A percentile compares a stretch with the other conserved stretches of the same genome.
Conservation (phyloP, 64 coral and sea anemone genomes). For the Acropora yongei region DNA sequence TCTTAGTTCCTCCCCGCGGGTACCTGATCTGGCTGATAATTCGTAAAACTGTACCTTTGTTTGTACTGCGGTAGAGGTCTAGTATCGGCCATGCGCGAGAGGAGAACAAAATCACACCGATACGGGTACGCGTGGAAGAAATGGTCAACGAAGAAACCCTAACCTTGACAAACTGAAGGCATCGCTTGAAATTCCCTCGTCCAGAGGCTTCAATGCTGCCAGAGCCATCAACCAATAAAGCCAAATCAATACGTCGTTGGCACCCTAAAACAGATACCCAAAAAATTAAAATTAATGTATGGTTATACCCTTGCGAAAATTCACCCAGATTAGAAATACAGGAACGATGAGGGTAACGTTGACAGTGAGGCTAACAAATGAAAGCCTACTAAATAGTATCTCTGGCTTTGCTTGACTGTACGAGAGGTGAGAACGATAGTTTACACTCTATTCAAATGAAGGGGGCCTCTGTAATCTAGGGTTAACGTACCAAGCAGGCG, state of each 20-base stretch:
- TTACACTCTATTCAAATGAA: no score
- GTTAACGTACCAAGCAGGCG: no score
- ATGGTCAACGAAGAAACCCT: conserved; percentile 60
- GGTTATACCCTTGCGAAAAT: no score
- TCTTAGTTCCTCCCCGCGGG: conserved; percentile 76
- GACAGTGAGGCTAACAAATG: no score
- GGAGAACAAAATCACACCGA: conserved; percentile 64
- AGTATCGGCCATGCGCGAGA: conserved; percentile 55
- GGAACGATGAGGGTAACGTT: no score
- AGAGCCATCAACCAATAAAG: conserved; percentile 68
- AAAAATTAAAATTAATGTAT: not conserved
- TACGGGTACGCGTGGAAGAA: conserved; percentile 45
- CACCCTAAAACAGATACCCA: conserved; percentile 11
- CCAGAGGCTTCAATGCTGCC: conserved; percentile 72
- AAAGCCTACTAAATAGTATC: no score
- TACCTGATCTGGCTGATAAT: conserved; percentile 55
- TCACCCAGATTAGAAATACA: no score
- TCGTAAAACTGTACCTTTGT: conserved; percentile 47
- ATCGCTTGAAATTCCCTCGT: conserved; percentile 65
- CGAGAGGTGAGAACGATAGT: no score
- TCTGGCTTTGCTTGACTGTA: no score
- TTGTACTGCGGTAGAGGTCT: conserved; percentile 61
- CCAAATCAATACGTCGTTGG: conserved; percentile 45
- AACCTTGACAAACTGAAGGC: conserved; percentile 64
- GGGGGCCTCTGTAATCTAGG: no score